phyloP scores from a whole-genome alignment of 1,140 invertebrate species.

The Hesperophylax magnus region DNA sequence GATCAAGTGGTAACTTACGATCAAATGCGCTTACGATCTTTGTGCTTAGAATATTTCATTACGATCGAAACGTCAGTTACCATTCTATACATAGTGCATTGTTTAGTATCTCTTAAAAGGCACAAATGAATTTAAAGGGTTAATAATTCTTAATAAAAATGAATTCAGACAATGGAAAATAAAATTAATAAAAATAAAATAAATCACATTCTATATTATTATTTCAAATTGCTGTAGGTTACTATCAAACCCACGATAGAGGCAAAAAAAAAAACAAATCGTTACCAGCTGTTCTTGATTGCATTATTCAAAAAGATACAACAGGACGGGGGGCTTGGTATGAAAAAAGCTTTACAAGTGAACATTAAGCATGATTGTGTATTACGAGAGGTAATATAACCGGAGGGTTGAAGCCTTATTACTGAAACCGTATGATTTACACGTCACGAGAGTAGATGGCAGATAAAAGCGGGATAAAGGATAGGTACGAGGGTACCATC shows the following conservation, averaged over 20 bases:
- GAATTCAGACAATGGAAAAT: too few species aligned
- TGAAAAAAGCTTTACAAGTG: background rate
- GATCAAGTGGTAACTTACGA: too few species aligned
- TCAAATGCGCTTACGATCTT: too few species aligned
- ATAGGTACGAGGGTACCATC: background rate
- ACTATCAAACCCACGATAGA: background rate
- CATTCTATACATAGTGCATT: too few species aligned
- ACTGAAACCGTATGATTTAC: background rate
- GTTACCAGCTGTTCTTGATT: constrained; percentile 4
- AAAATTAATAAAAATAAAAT: too few species aligned
- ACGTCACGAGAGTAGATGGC: constrained; percentile 4
- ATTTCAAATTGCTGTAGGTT: background rate
- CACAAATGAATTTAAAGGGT: too few species aligned
- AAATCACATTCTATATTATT: too few species aligned
- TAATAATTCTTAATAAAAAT: too few species aligned
- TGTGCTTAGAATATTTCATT: too few species aligned
- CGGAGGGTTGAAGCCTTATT: background rate
- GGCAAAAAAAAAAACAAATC: constrained; percentile 2
- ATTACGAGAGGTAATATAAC: too few species aligned
- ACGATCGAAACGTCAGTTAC: too few species aligned
- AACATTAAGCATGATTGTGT: background rate
- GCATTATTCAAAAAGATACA: constrained; percentile 13
- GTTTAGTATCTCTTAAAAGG: too few species aligned
- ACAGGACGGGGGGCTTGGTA: background rate
- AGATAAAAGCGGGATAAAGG: background rate